Evolutionary conservation across 2,888 invertebrate genomes (phyloP).

Genomic region (Eretmocerus hayati): DNA sequence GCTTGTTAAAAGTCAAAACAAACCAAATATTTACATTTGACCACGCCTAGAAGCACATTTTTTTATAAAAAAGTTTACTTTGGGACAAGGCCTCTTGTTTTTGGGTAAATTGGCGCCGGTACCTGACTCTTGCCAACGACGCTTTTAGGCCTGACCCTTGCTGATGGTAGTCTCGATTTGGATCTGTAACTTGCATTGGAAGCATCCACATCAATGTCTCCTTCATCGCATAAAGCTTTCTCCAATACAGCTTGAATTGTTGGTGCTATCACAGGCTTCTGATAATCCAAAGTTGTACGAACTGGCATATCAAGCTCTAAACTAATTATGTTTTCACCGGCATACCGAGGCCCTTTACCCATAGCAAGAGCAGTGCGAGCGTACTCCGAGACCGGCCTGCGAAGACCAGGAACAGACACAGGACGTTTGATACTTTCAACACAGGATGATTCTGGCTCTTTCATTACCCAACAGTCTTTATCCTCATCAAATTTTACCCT

Average conservation of each 20-base stretch:
- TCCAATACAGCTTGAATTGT: conserved; percentile 55
- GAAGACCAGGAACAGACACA: conserved; percentile 56
- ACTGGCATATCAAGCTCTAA: conserved; percentile 70
- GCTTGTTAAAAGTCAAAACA: too few species aligned
- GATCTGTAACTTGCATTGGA: conserved; percentile 36
- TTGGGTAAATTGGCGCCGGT: conserved; percentile 43
- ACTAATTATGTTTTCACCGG: conserved; percentile 65
- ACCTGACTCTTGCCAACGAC: conserved; percentile 41
- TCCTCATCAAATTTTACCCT: conserved; percentile 76
- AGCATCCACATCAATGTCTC: conserved; percentile 44
- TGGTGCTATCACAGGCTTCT: conserved; percentile 64
- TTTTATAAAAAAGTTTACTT: conserved; percentile 27
- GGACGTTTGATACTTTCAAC: conserved; percentile 54
- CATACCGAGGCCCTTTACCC: conserved; percentile 48
- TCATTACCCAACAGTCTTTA: conserved; percentile 66
- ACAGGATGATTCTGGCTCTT: conserved; percentile 44
- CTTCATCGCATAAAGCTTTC: conserved; percentile 43
- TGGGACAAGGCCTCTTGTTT: conserved; percentile 43
- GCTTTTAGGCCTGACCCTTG: conserved; percentile 38
- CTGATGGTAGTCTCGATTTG: conserved; percentile 38
- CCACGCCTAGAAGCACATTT: background rate
- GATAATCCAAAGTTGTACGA: conserved; percentile 69
- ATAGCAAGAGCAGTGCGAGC: conserved; percentile 51
- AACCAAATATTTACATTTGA: background rate
- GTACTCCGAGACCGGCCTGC: conserved; percentile 59